Percentiles rank a stretch among this genome's conserved stretches.
Evolutionary conservation across 2,797 vertebrate species (phyloP).

Genomic region (Gallinago stenura): DNA sequence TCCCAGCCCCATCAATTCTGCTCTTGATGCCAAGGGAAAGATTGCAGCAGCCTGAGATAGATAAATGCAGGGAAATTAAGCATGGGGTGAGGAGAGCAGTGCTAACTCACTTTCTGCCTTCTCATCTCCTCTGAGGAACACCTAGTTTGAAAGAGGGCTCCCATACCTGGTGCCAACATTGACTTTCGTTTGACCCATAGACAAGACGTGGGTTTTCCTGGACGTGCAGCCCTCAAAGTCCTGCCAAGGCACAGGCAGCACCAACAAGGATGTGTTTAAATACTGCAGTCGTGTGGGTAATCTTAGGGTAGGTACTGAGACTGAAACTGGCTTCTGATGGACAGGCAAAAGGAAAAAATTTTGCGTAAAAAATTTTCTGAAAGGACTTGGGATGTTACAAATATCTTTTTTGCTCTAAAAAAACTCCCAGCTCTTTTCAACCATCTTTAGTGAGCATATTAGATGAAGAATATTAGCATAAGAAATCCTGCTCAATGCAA

Average conservation of each 20-base stretch:
- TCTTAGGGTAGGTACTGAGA: not conserved
- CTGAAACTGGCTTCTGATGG: not conserved
- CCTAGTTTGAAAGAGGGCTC: not conserved
- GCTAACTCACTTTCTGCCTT: not conserved
- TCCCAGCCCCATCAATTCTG: not conserved
- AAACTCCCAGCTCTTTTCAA: not conserved
- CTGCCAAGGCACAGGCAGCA: not conserved
- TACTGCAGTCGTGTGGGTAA: accelerated
- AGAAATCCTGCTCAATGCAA: slow-evolving; percentile 35
- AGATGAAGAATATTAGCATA: slow-evolving; percentile 60
- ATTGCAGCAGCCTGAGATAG: not conserved
- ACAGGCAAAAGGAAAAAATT: not conserved
- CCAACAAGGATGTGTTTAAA: not conserved
- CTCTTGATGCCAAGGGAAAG: not conserved
- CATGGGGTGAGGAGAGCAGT: not conserved
- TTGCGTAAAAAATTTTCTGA: not conserved
- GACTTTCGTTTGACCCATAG: not conserved
- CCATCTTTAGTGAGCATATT: slow-evolving; percentile 43
- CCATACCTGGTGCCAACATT: not conserved
- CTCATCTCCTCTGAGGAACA: accelerated
- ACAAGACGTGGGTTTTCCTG: not conserved
- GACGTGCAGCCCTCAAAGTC: not conserved
- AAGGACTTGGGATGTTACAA: not conserved
- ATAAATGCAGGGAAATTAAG: not conserved
- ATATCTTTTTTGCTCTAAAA: not conserved